Conservation (phyloP, 2,797 vertebrate genomes). For the Antrozous pallidus region DNA sequence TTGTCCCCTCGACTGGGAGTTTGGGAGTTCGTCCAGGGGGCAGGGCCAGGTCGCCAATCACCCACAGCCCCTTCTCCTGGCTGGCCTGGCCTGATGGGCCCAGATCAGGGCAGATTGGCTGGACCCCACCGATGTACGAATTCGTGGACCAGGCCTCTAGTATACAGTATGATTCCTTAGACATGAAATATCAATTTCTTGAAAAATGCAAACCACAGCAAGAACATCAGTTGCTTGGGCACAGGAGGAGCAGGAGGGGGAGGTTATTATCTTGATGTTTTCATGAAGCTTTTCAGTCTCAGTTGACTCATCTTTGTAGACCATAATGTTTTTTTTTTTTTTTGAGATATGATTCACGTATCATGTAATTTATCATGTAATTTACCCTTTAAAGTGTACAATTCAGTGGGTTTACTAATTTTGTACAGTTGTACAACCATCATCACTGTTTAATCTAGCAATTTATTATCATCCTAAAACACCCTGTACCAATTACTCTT, state of each 20-base stretch:
- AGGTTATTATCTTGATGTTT: not conserved
- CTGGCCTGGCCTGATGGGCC: no score
- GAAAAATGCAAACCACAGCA: not conserved
- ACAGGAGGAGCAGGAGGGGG: not conserved
- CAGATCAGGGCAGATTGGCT: no score
- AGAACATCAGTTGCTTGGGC: not conserved
- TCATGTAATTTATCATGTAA: not conserved
- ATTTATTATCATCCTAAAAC: not conserved
- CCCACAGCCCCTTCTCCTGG: no score
- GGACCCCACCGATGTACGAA: no score
- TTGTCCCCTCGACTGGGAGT: no score
- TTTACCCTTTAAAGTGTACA: not conserved
- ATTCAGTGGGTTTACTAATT: not conserved
- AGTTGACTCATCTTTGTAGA: not conserved
- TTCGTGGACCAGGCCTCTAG: no score
- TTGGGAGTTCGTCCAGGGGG: no score
- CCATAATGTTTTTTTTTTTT: constrained; percentile 28
- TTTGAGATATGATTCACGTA: not conserved
- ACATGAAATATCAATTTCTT: not conserved
- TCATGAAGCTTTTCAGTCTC: not conserved
- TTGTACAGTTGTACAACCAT: not conserved
- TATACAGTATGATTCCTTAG: not conserved
- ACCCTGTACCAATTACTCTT: not conserved
- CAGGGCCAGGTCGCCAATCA: no score
- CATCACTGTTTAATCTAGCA: not conserved